A percentile compares a stretch with the other conserved stretches of the same genome.
phyloP scores from a whole-genome alignment of 2,888 invertebrate genomes.

The Blastobasis adustella region DNA sequence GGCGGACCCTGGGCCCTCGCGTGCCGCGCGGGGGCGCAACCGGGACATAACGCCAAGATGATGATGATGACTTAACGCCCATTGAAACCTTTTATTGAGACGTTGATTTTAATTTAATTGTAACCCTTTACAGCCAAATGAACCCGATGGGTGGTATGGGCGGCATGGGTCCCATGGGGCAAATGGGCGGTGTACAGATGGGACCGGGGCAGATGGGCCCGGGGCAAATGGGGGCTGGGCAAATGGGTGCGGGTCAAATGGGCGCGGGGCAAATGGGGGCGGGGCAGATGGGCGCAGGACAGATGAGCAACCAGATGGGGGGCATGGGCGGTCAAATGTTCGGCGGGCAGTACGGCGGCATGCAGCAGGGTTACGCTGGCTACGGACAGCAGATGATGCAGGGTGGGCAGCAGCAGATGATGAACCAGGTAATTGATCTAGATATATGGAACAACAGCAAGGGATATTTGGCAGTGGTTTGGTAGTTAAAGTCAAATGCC shows the following conservation, averaged over 20 bases:
- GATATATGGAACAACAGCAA: too few relatives aligned
- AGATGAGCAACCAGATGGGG: constrained; percentile 37
- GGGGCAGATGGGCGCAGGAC: constrained; percentile 52
- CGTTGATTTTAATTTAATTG: neutral
- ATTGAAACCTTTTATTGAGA: too few relatives aligned
- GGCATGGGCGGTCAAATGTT: constrained; percentile 75
- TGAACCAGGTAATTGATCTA: constrained; percentile 51
- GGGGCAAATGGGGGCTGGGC: constrained; percentile 49
- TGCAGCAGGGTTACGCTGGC: constrained; percentile 73
- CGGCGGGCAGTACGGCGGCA: constrained; percentile 76
- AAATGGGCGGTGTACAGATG: constrained; percentile 49
- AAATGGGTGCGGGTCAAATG: constrained; percentile 53
- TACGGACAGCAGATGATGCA: constrained; percentile 71
- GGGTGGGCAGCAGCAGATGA: constrained; percentile 68
- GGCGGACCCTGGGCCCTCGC: too few relatives aligned
- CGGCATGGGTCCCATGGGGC: constrained; percentile 62
- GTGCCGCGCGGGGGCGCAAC: too few relatives aligned
- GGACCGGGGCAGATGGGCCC: constrained; percentile 55
- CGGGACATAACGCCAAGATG: too few relatives aligned
- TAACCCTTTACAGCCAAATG: constrained; percentile 50
- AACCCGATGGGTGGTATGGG: constrained; percentile 62
- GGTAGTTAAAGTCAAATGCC: too few relatives aligned
- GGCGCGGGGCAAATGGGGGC: constrained; percentile 53
- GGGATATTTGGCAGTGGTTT: too few relatives aligned
- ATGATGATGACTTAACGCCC: too few relatives aligned